Evolutionary conservation across 2,888 invertebrate species (phyloP).

Genomic region (Orchesellides sinensis): DNA sequence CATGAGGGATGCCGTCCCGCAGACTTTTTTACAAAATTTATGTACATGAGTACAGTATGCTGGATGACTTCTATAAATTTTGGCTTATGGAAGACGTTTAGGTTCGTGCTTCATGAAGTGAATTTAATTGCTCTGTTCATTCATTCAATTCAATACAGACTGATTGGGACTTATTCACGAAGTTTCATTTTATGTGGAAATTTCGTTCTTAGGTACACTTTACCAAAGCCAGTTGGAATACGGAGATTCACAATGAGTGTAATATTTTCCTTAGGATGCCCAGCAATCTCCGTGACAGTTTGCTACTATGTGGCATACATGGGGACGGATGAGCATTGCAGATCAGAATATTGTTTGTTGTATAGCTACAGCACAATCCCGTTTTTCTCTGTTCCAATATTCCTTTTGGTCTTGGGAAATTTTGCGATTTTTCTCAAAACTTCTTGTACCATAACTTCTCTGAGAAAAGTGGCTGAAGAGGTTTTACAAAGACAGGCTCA

Average conservation of each 20-base stretch:
- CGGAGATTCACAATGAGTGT: slow-evolving; percentile 50
- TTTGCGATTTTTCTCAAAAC: slow-evolving; percentile 64
- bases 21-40: slow-evolving; percentile 60
- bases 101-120: slow-evolving; percentile 22
- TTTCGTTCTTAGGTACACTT: slow-evolving; percentile 28
- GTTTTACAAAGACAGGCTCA: slow-evolving; percentile 44
- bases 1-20: slow-evolving; percentile 33
- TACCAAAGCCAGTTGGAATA: slow-evolving; percentile 45
- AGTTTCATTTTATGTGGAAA: neutral
- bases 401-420: slow-evolving; percentile 53
- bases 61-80: slow-evolving; percentile 70
- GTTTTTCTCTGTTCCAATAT: slow-evolving; percentile 54
- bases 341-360: slow-evolving; percentile 43
- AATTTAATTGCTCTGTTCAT: slow-evolving; percentile 1
- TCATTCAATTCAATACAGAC: neutral
- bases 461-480: slow-evolving; percentile 59
- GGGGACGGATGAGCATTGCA: slow-evolving; percentile 4
- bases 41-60: slow-evolving; percentile 63
- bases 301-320: slow-evolving; percentile 32
- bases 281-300: slow-evolving; percentile 40
- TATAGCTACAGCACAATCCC: slow-evolving; percentile 51
- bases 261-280: slow-evolving; percentile 60
- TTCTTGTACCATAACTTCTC: slow-evolving; percentile 29
- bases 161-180: neutral
- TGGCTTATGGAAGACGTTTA: slow-evolving; percentile 58